Percentiles rank a stretch among this genome's conserved stretches.
Conservation (phyloP, 2,797 vertebrate species). For the Podargus strigoides region DNA sequence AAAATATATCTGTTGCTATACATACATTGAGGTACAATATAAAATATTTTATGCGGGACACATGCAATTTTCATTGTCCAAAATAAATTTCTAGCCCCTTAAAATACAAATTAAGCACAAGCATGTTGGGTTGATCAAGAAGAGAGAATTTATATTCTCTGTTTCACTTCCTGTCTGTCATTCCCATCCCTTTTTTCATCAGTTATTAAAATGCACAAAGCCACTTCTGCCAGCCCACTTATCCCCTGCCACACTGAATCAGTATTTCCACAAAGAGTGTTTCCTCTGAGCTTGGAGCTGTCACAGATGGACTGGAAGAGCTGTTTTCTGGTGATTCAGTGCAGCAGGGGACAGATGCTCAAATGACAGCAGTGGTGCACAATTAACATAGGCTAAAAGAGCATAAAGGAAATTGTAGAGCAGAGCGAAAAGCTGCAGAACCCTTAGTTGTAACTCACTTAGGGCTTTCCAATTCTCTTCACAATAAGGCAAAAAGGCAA, state of each 20-base stretch:
- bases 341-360: constrained; percentile 27
- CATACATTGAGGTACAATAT: not conserved
- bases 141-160: not conserved
- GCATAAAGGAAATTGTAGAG: not conserved
- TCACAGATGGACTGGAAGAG: constrained; percentile 3
- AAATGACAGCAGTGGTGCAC: not conserved
- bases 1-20: not conserved
- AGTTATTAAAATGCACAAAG: constrained; percentile 2
- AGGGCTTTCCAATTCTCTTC: not conserved
- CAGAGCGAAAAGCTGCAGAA: not conserved
- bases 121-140: not conserved
- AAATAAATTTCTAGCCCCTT: not conserved
- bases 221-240: constrained; percentile 15
- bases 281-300: constrained; percentile 24
- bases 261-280: not conserved
- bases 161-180: not conserved
- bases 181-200: not conserved
- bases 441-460: not conserved
- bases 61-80: not conserved
- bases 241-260: constrained; percentile 19
- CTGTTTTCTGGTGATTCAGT: not conserved
- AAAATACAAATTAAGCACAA: not conserved
- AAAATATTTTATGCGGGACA: not conserved
- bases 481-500: not conserved
- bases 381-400: not conserved